A percentile compares a stretch with the other conserved stretches of the same genome.
phyloP scores from a whole-genome alignment of 2,888 invertebrate genomes.

The Cephalotes varians region DNA sequence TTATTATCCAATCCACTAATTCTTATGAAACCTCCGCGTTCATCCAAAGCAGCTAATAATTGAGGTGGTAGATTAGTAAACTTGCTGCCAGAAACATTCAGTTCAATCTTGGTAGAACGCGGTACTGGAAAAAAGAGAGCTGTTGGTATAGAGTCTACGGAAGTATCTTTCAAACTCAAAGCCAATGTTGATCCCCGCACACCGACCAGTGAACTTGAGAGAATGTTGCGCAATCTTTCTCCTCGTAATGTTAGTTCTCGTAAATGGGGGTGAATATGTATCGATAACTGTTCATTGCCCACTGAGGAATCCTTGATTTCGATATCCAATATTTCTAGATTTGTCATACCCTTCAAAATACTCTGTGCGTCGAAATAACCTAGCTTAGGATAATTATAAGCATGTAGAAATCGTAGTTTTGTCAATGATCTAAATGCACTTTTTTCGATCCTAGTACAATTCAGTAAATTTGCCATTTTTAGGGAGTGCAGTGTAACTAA shows the following conservation, averaged over 20 bases:
- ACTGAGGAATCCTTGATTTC: constrained; percentile 95
- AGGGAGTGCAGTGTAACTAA: constrained; percentile 89
- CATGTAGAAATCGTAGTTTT: constrained; percentile 90
- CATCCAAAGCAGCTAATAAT: constrained; percentile 93
- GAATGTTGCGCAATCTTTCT: constrained; percentile 91
- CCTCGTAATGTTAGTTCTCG: constrained; percentile 92
- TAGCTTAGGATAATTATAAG: constrained; percentile 92
- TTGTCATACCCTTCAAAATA: constrained; percentile 91
- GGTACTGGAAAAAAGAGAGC: constrained; percentile 95
- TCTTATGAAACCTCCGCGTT: constrained; percentile 91
- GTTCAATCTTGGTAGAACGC: constrained; percentile 92
- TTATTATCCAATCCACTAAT: constrained; percentile 92
- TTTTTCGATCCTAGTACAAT: constrained; percentile 93
- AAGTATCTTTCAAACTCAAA: constrained; percentile 93
- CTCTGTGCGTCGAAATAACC: constrained; percentile 96
- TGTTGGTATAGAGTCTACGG: constrained; percentile 92
- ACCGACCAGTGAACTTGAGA: constrained; percentile 94
- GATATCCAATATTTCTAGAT: constrained; percentile 92
- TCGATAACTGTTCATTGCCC: constrained; percentile 93
- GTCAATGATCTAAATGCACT: constrained; percentile 91
- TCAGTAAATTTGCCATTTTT: constrained; percentile 89
- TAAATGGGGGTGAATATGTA: constrained; percentile 92
- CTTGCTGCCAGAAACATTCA: constrained; percentile 93
- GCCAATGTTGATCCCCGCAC: constrained; percentile 90
- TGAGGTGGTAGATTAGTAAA: constrained; percentile 92